Evolutionary conservation across 2,113 vertebrate genomes (phyloP).

Genomic region (Oncorhynchus tshawytscha): DNA sequence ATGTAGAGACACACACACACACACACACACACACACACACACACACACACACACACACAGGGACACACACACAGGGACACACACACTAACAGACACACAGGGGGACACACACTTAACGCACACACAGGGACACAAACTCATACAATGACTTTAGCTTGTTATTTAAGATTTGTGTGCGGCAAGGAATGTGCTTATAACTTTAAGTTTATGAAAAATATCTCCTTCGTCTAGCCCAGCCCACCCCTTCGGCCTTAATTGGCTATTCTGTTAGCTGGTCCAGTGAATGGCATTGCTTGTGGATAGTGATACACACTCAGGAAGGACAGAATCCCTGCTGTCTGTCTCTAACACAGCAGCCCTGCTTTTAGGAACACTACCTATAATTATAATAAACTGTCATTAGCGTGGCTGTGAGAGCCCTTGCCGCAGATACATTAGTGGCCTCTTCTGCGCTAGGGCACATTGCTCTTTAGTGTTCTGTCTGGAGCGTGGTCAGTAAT

Average conservation of each 20-base stretch:
- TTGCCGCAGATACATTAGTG: constrained; percentile 4
- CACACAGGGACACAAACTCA: background rate
- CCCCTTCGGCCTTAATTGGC: background rate
- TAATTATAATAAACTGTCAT: constrained; percentile 23
- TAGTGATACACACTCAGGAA: background rate
- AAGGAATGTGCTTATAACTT: background rate
- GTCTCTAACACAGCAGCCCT: background rate
- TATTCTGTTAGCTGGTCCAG: background rate
- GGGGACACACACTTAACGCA: background rate
- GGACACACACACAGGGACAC: background rate
- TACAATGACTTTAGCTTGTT: background rate
- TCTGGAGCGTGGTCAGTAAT: background rate
- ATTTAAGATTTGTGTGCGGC: background rate
- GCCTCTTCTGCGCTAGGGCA: background rate
- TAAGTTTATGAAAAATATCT: background rate
- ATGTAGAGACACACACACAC: background rate
- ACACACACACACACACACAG: too few species aligned
- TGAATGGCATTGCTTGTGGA: background rate
- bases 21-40: background rate
- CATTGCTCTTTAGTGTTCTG: constrained; percentile 2
- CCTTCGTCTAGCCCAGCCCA: background rate
- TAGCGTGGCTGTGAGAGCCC: background rate
- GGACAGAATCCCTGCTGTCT: background rate
- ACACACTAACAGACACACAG: constrained; percentile 2
- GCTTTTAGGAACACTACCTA: background rate